Base-by-base conservation (phyloP, 2,797 vertebrate genomes). In the Enteromius radiatus region DNA sequence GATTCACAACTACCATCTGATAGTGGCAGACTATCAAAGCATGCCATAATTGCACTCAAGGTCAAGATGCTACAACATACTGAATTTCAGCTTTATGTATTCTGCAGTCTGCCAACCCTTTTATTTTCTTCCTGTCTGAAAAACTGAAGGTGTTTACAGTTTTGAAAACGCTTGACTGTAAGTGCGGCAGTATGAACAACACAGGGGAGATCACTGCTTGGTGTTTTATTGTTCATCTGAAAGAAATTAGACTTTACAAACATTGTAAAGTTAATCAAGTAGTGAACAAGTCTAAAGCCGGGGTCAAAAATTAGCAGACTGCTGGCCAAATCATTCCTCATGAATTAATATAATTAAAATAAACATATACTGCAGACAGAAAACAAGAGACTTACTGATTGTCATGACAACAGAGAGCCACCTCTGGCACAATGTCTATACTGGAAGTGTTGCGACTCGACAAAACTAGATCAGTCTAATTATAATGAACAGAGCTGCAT, bases 91-190 rank as follows among this genome's bases (percentile, higher is more conserved):
- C 10, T 6, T 17, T 21, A 41, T 59, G 33, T 14, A 61, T 14
- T 43, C 54, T 76, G 19, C 19, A 19, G 61, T 47, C 61, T 49
- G 26, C 59, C n/a, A 65, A 17, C 2, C 3, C 41, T 76, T 33
- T n/a, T 85, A 67, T 65, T 56, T 77, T 70, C 77, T 49, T 75
- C 23, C 56, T 12, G 33, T 12, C 73, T 78, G 77, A 31, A 73
- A 75, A 67, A 76, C 47, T 61, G 64, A 82, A 75, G 41, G 52
- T 78, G 61, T 78, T 71, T 68, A 81, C 26, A 80, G 56, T 82
- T 84, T 83, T 76, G 56, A 85, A 68, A 87, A 67, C 8, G 52
- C 65, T 65, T 56, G 56, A 76, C 38, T 82, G 69, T 47, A 33
- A 81, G 61, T 79, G 82, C 45, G 36, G 54, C 43, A 45, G 75